phyloP scores from a whole-genome alignment of 2,888 invertebrate species.

The Galerucella nymphaeae region DNA sequence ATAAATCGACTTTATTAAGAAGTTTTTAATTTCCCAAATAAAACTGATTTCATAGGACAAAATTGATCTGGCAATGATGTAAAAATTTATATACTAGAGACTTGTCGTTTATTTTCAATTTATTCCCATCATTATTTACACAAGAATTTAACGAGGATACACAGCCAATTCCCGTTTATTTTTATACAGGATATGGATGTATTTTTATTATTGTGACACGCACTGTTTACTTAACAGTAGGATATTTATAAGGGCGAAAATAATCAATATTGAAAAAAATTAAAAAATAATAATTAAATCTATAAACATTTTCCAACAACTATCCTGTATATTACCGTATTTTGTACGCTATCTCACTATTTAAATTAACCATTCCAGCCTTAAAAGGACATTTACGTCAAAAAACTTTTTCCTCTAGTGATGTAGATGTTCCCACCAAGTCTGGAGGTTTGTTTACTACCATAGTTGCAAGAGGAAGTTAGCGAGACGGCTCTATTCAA shows the following conservation, averaged over 20 bases:
- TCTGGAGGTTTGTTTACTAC: conserved; percentile 12
- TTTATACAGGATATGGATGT: not conserved
- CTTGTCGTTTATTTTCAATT: conserved; percentile 38
- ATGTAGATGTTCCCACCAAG: conserved; percentile 12
- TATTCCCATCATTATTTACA: conserved; percentile 40
- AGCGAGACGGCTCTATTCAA: not conserved
- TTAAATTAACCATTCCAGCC: conserved; percentile 2
- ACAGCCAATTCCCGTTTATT: not conserved
- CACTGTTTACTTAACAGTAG: not conserved
- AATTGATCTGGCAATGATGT: conserved; percentile 2
- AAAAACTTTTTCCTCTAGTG: conserved; percentile 1
- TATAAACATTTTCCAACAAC: too few species aligned
- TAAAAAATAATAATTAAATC: too few species aligned
- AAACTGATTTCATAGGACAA: not conserved
- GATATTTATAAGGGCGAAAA: not conserved
- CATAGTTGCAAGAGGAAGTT: conserved; percentile 1
- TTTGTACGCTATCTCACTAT: not conserved
- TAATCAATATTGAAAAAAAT: not conserved
- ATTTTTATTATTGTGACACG: conserved; percentile 9
- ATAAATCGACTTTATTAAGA: not conserved
- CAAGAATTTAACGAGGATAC: conserved; percentile 19
- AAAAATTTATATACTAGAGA: conserved; percentile 6
- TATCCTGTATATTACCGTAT: not conserved
- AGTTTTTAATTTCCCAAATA: not conserved
- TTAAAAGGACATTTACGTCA: not conserved